Percentiles rank a stretch among this genome's conserved stretches.
Evolutionary conservation across 2,797 vertebrate species (phyloP).

Genomic region (Pipistrellus pygmaeus): DNA sequence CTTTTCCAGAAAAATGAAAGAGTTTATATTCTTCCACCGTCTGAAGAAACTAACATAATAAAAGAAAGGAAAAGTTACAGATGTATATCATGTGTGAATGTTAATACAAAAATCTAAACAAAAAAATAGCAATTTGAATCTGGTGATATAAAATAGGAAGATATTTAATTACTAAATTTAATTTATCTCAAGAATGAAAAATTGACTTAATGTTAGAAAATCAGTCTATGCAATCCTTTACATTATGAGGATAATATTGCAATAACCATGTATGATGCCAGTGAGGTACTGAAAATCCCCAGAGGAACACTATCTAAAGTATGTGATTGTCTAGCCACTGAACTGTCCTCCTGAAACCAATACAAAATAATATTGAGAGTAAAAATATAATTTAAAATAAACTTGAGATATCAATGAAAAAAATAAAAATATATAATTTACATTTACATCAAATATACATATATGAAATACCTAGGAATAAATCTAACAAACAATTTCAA

Average conservation of each 20-base stretch:
- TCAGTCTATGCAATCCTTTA: background rate
- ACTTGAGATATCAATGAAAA: background rate
- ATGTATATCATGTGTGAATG: background rate
- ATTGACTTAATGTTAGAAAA: background rate
- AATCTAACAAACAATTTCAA: slow-evolving; percentile 22
- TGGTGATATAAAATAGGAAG: background rate
- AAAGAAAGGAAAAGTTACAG: background rate
- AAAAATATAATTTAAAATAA: background rate
- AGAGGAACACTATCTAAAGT: background rate
- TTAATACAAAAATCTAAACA: slow-evolving; percentile 1
- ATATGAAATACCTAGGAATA: slow-evolving; percentile 19
- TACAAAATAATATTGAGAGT: background rate
- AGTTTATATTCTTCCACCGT: background rate
- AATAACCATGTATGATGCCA: background rate
- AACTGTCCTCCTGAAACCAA: background rate
- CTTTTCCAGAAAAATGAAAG: background rate
- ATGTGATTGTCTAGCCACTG: background rate
- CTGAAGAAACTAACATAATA: background rate
- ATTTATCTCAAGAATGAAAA: slow-evolving; percentile 19
- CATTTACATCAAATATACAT: background rate
- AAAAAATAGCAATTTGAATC: background rate
- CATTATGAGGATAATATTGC: background rate
- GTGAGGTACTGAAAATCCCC: background rate
- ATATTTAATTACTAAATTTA: background rate
- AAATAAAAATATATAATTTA: slow-evolving; percentile 1